Percentiles rank a stretch among this genome's conserved stretches.
phyloP scores from a whole-genome alignment of 1,140 invertebrate species.

The Aphis craccivora region DNA sequence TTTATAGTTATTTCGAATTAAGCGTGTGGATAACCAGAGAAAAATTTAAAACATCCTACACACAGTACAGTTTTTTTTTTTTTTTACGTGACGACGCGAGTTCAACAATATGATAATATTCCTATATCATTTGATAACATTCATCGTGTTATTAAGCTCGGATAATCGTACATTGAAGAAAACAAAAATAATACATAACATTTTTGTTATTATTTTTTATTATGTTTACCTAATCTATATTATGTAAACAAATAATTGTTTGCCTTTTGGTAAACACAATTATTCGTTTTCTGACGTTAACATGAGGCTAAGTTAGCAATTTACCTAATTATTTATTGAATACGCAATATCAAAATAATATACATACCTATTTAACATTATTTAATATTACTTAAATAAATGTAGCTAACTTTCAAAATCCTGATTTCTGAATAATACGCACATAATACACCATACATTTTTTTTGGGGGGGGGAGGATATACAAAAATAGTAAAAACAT shows the following conservation, averaged over 20 bases:
- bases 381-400: neutral
- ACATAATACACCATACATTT: neutral
- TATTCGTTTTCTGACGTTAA: neutral
- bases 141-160: neutral
- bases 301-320: too few relatives aligned
- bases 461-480: neutral
- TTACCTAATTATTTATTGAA: neutral
- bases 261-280: neutral
- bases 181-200: neutral
- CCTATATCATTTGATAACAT: neutral
- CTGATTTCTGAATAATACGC: neutral
- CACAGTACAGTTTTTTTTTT: neutral
- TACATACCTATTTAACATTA: neutral
- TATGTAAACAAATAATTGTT: neutral
- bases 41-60: neutral
- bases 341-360: neutral
- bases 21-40: neutral
- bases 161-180: neutral
- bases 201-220: neutral
- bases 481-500: neutral
- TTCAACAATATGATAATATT: neutral
- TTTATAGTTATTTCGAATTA: neutral
- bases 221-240: neutral
- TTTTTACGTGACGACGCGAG: neutral
- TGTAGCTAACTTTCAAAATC: neutral